Evolutionary conservation across 2,797 vertebrate species (phyloP).

Genomic region (Melanitta fusca): DNA sequence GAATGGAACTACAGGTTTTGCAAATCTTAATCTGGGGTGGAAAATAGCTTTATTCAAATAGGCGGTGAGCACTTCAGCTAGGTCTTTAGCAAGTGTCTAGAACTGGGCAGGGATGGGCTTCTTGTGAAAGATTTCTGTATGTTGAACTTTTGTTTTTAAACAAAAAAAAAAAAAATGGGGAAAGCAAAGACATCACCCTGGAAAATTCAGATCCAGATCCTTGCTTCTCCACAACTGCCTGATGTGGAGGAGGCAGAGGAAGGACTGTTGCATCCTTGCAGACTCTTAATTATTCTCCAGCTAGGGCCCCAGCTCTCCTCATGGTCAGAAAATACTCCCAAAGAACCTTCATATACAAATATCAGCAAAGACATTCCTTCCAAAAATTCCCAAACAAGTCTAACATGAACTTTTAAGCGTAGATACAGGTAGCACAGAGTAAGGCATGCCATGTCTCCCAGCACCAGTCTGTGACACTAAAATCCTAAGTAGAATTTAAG

Average conservation of each 20-base stretch:
- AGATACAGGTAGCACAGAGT: not conserved
- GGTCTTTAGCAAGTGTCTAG: not conserved
- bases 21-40: not conserved
- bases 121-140: not conserved
- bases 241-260: not conserved
- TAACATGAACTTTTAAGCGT: not conserved
- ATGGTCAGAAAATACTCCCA: not conserved
- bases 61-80: not conserved
- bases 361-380: not conserved
- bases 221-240: not conserved
- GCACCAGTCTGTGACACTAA: not conserved
- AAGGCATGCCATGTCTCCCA: not conserved
- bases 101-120: not conserved
- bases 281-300: not conserved
- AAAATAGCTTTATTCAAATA: not conserved
- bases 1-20: not conserved
- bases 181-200: not conserved
- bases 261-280: not conserved
- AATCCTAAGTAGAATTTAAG: not conserved
- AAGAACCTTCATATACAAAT: not conserved
- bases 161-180: not conserved
- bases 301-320: not conserved
- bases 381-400: not conserved
- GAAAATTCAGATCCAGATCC: not conserved
- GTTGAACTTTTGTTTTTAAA: not conserved